phyloP scores from a whole-genome alignment of 2,888 invertebrate species.

The Cepaea hortensis region DNA sequence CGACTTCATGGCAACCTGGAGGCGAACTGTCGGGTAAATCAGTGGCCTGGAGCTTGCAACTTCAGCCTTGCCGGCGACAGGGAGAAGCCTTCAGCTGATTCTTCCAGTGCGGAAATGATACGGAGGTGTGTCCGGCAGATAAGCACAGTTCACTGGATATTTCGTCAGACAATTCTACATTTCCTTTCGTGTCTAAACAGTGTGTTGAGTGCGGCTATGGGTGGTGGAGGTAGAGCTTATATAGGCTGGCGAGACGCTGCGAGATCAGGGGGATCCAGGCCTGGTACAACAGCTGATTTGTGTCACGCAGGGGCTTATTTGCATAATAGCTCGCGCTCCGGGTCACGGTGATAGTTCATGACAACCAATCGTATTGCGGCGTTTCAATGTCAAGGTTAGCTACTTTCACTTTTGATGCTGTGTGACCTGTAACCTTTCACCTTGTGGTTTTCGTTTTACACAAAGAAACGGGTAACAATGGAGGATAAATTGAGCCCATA shows the following conservation, averaged over 20 bases:
- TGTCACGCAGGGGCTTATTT: conserved; percentile 28
- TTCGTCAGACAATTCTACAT: background rate
- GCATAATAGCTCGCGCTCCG: conserved; percentile 8
- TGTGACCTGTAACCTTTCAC: background rate
- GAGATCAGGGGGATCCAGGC: too few relatives aligned
- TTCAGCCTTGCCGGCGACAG: background rate
- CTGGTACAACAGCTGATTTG: conserved; percentile 23
- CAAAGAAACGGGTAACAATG: background rate
- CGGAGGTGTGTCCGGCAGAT: conserved; percentile 37
- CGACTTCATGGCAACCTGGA: conserved; percentile 45
- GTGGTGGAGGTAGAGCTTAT: background rate
- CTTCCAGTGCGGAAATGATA: conserved; percentile 29
- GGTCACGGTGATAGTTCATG: background rate
- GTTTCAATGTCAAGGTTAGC: conserved; percentile 16
- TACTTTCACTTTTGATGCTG: conserved; percentile 3
- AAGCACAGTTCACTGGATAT: background rate
- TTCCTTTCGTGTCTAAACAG: background rate
- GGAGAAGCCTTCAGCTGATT: conserved; percentile 32
- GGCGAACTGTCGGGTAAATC: conserved; percentile 6
- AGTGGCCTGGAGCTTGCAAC: background rate
- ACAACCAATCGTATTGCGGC: conserved; percentile 8
- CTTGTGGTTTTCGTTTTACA: background rate
- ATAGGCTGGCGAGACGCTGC: background rate
- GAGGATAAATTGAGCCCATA: too few relatives aligned
- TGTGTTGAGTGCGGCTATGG: background rate